Evolutionary conservation across 2,797 vertebrate genomes (phyloP).

Genomic region (Buceros bicornis): DNA sequence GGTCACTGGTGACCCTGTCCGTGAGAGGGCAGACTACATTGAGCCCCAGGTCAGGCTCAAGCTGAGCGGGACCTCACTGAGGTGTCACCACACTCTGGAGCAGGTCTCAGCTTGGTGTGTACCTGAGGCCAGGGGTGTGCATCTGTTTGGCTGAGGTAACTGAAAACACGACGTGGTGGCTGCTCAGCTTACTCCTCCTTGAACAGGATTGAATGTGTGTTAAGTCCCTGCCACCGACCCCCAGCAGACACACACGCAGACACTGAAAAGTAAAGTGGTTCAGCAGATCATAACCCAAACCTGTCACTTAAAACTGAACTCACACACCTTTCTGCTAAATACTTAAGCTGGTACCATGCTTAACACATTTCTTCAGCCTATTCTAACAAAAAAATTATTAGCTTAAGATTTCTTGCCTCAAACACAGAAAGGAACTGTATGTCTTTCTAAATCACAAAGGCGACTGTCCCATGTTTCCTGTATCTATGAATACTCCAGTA

Average conservation of each 20-base stretch:
- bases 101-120: accelerated
- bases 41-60: background rate
- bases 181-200: background rate
- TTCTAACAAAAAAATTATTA: background rate
- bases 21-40: accelerated
- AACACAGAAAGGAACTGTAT: background rate
- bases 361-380: background rate
- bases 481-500: background rate
- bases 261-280: background rate
- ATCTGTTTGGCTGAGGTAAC: background rate
- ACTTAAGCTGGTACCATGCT: background rate
- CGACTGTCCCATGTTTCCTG: background rate
- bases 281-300: background rate
- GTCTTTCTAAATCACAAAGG: background rate
- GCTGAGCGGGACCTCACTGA: background rate
- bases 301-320: background rate
- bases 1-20: background rate
- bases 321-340: background rate
- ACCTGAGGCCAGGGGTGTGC: background rate
- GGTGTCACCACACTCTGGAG: accelerated
- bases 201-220: too few relatives aligned
- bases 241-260: background rate
- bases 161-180: background rate
- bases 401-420: background rate
- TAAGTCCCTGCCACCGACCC: background rate